Base-by-base conservation (phyloP, 2,888 invertebrate genomes). In the Microctonus hyperodae region DNA sequence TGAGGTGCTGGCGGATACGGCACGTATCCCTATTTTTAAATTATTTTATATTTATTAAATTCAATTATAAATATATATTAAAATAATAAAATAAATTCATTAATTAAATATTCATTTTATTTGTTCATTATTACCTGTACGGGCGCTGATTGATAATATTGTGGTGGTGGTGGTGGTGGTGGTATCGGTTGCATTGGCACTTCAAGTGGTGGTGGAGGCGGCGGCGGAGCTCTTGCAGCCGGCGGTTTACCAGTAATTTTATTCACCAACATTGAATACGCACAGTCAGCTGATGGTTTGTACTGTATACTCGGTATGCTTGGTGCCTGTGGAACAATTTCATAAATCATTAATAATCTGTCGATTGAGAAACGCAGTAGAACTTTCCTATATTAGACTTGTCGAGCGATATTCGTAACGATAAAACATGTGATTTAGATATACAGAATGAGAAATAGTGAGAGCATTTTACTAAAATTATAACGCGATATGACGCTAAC, bases 251-350 rank as follows among this genome's bases (percentile, higher is more conserved):
- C 93, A 69, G 93, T 91, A 77, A 96, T 94, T 83, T 93, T 92
- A 76, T 91, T 93, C 53, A 96, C 93, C 72, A 96, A 86, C 87
- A 94, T 91, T 9, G 93, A 93, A 84, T 96, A 96, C 68, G 94
- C 90, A 84, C 95, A 95, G 86, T 94, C 92, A 0, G 92, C 91
- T 2, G 93, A 92, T 11, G 94, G 94, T 79, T 92, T 92, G 85
- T 93, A 94, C 74, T 88, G 88, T 73, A 92, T 90, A 65, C 85
- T 86, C 67, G 89, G 89, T 78, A 90, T 87, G 70, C 84, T 88
- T 82, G 82, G 91, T 84, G 82, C 89, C 88, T 77, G 86, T 84
- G 48, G 72, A 73, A 72, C 72, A 73, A 69, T 74, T 70, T 65
- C 61, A 70, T 57, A 20, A 23, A 64, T 68, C 62, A 23, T 71